phyloP scores from a whole-genome alignment of 2,113 vertebrate species.

The Vidua chalybeata region DNA sequence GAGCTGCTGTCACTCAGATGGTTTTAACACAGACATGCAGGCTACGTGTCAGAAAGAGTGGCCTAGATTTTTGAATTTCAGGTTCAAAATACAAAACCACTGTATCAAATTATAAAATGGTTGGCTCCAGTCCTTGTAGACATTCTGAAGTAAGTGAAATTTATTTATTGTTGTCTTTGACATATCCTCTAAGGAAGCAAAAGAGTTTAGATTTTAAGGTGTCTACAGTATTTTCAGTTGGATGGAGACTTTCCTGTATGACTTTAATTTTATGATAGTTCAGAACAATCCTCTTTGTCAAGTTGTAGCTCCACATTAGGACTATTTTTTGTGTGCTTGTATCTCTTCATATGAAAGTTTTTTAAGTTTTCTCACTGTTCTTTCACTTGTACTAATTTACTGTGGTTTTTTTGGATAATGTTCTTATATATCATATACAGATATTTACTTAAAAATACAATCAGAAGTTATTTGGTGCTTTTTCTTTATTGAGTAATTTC shows the following conservation, averaged over 20 bases:
- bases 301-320: background rate
- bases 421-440: background rate
- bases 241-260: background rate
- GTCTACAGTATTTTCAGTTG: background rate
- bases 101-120: background rate
- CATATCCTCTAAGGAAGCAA: background rate
- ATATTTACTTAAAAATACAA: background rate
- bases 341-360: background rate
- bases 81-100: background rate
- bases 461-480: background rate
- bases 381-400: background rate
- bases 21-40: background rate
- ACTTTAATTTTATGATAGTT: background rate
- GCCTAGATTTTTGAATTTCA: background rate
- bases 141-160: background rate
- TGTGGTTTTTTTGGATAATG: background rate
- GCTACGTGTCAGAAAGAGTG: background rate
- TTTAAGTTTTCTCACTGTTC: background rate
- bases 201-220: background rate
- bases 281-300: background rate
- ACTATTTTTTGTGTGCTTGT: background rate
- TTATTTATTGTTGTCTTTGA: background rate
- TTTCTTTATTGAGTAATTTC: background rate
- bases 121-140: background rate
- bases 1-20: constrained; percentile 7